These are phyloP conservation scores for Bubo scandiacus DNA, from an alignment of 2,113 vertebrate species.

Conservation along the genomic window DNA sequence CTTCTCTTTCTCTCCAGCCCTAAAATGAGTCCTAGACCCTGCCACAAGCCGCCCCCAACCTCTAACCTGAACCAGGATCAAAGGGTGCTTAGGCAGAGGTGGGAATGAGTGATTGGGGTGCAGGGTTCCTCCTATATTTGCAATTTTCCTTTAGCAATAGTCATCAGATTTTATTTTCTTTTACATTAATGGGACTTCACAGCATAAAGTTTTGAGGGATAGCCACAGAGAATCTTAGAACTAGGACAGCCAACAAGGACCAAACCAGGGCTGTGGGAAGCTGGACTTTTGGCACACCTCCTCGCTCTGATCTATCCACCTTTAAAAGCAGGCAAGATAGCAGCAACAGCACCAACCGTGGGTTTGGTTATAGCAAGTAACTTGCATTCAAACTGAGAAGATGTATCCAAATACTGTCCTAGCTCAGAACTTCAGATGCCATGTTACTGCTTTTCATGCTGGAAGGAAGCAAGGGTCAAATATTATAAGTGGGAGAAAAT, in stretches of 20 bases:
- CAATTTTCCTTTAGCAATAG: background rate
- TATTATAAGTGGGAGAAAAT: background rate
- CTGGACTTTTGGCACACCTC: background rate
- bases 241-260: background rate
- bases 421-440: background rate
- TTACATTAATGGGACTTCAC: background rate
- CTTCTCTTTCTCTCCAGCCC: background rate
- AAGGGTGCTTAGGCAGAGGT: background rate
- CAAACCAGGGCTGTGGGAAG: background rate
- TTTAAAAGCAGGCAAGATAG: background rate
- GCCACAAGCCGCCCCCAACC: background rate
- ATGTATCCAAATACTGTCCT: background rate
- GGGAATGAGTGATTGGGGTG: too few species aligned
- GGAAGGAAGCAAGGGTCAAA: background rate
- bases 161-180: background rate
- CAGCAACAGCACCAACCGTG: background rate
- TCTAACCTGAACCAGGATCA: background rate
- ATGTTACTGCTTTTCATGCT: background rate
- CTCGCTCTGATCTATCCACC: background rate
- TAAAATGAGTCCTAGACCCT: background rate
- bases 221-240: background rate
- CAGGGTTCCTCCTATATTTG: background rate
- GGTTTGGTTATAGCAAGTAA: background rate
- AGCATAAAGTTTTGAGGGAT: background rate
- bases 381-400: background rate